Evolutionary conservation across 2,888 invertebrate species (phyloP), one percentile per base, ranked within the genome.

Genomic region (Pandemis heparana): DNA sequence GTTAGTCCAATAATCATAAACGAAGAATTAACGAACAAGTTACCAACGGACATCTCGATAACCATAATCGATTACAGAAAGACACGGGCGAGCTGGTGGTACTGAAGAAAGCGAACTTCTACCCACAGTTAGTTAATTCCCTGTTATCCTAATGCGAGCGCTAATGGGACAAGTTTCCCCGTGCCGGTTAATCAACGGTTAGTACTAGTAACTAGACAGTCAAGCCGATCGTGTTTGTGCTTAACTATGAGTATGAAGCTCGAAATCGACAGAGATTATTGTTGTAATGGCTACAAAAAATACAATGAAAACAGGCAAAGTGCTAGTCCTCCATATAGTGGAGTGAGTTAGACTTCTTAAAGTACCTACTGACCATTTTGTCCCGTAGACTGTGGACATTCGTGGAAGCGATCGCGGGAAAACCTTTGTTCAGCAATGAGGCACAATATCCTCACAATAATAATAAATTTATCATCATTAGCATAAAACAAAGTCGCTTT

Each of bases 81-180:
- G 51, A 8, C 56, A 23, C 10, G 6, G 10, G 10, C 4, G 61
- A 39, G 41, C n/a, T 18, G 38, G 41, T 62, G 9, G 41, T 2
- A 62, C 41, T 10, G 61, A 38, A 39, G 38, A 32, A 38, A 60
- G 38, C 23, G 23, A 62, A 41, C 61, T 61, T 38, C 48, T 9
- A 62, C n/a, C 39, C 41, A 38, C 61, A 41, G 61, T 62, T 62
- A 62, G 61, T 62, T 62, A 62, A 41, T 62, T 41, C 61, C 32
- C 16, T 41, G 39, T 62, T 62, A 62, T 62, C 61, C 41, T 62
- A 62, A 62, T 62, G 61, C 41, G 41, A 62, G 16, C 61, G 61
- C 61, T 62, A 62, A 62, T 62, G 61, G 61, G 61, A 9, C 61
- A 62, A 62, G 61, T 62, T 62, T 41, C 61, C 41, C 41, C 4